Evolutionary conservation across 2,113 vertebrate species (phyloP).

Genomic region (Dicaeum eximium): DNA sequence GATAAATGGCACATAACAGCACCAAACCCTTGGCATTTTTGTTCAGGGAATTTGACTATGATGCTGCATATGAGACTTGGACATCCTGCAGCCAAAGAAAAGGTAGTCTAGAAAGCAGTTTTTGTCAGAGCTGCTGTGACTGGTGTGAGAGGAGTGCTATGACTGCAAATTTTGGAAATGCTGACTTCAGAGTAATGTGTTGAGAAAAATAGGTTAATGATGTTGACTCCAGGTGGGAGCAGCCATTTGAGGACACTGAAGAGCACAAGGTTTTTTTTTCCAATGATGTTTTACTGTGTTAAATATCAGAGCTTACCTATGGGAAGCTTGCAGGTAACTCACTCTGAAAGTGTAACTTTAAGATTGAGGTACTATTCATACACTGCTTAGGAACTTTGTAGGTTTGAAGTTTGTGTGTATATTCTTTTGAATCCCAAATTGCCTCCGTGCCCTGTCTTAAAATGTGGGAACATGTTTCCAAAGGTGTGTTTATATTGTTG

Average conservation of each 20-base stretch:
- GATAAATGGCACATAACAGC: not conserved
- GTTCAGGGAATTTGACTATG: not conserved
- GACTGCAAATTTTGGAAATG: not conserved
- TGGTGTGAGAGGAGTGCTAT: not conserved
- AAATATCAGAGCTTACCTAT: not conserved
- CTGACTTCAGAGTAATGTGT: not conserved
- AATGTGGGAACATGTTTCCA: not conserved
- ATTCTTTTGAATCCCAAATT: not conserved
- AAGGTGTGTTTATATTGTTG: not conserved
- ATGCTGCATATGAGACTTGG: not conserved
- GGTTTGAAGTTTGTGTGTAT: not conserved
- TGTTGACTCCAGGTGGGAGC: not conserved
- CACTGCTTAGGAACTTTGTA: rapidly evolving
- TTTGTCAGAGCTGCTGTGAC: not conserved
- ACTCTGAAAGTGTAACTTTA: not conserved
- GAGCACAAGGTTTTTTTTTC: not conserved
- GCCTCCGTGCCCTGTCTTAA: not conserved
- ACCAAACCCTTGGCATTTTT: not conserved
- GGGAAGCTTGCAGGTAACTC: not conserved
- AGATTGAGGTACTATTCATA: not conserved
- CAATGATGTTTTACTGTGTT: not conserved
- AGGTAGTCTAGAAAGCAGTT: not conserved
- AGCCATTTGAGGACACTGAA: not conserved
- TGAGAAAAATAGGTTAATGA: not conserved
- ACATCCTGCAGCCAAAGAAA: not conserved